phyloP scores from a whole-genome alignment of 1,140 invertebrate genomes.

The Zaprionus kolodkinae region DNA sequence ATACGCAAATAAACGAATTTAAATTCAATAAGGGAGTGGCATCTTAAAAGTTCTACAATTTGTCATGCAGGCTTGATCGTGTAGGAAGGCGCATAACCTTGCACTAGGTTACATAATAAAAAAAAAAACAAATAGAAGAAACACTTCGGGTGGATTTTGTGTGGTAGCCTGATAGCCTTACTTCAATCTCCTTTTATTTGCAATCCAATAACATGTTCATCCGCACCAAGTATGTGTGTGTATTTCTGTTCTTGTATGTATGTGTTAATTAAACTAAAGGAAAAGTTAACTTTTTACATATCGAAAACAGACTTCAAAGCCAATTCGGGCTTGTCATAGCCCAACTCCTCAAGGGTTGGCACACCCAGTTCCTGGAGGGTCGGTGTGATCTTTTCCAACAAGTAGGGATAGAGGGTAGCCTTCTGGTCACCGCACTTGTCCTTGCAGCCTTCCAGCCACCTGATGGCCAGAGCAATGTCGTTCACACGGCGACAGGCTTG shows the following conservation, averaged over 20 bases:
- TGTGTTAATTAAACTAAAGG: slow-evolving; percentile 61
- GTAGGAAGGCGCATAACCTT: slow-evolving; percentile 53
- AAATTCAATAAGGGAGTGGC: slow-evolving; percentile 23
- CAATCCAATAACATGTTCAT: slow-evolving; percentile 79
- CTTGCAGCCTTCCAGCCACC: slow-evolving; percentile 96
- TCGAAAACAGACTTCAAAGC: slow-evolving; percentile 91
- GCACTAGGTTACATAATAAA: slow-evolving; percentile 54
- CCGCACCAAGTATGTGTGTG: slow-evolving; percentile 55
- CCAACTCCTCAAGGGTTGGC: slow-evolving; percentile 96
- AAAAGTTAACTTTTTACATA: slow-evolving; percentile 78
- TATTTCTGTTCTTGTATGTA: slow-evolving; percentile 46
- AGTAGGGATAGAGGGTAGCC: slow-evolving; percentile 94
- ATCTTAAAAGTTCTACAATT: not conserved
- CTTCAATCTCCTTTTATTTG: slow-evolving; percentile 79
- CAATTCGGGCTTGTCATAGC: slow-evolving; percentile 98
- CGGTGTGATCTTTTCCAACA: slow-evolving; percentile 96
- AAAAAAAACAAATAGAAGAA: slow-evolving; percentile 29
- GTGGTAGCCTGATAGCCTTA: slow-evolving; percentile 73
- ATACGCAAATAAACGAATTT: slow-evolving; percentile 59
- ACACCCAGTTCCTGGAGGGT: slow-evolving; percentile 97
- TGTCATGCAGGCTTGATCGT: slow-evolving; percentile 40
- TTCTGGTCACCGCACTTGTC: slow-evolving; percentile 93
- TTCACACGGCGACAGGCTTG: slow-evolving; percentile 96
- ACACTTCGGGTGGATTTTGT: slow-evolving; percentile 23
- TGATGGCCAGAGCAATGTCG: slow-evolving; percentile 95